Evolutionary conservation across 2,113 vertebrate genomes (phyloP).

Genomic region (Psephotus haematonotus): DNA sequence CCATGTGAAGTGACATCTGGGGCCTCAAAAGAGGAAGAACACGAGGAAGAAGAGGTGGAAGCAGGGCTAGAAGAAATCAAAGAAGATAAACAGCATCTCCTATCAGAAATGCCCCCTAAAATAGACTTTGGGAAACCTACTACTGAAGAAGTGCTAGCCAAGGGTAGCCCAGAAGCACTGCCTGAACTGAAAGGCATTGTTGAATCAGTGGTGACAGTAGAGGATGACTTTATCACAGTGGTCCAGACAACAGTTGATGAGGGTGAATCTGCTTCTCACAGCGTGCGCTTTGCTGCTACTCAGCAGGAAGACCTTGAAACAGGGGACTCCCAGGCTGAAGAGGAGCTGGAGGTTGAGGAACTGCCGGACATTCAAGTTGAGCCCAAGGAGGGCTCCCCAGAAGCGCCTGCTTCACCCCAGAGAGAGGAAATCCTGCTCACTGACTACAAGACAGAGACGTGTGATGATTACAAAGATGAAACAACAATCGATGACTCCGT

Average conservation of each 20-base stretch:
- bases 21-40: neutral
- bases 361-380: constrained; percentile 80
- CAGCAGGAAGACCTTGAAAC: constrained; percentile 76
- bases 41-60: constrained; percentile 63
- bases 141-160: constrained; percentile 48
- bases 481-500: constrained; percentile 98
- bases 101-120: constrained; percentile 66
- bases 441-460: constrained; percentile 88
- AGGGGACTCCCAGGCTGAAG: constrained; percentile 68
- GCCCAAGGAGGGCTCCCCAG: constrained; percentile 77
- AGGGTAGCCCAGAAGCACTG: constrained; percentile 53
- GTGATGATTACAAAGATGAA: constrained; percentile 93
- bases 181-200: constrained; percentile 84
- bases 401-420: constrained; percentile 80
- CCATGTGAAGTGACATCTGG: constrained; percentile 20
- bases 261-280: constrained; percentile 88
- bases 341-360: constrained; percentile 68
- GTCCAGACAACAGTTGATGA: constrained; percentile 94
- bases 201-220: constrained; percentile 95
- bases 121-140: constrained; percentile 43
- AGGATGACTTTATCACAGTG: constrained; percentile 97
- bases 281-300: constrained; percentile 89
- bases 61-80: constrained; percentile 69
- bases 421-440: constrained; percentile 78
- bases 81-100: constrained; percentile 69